Evolutionary conservation across 2,797 vertebrate genomes (phyloP).

Genomic region (Coregonus suidteri): DNA sequence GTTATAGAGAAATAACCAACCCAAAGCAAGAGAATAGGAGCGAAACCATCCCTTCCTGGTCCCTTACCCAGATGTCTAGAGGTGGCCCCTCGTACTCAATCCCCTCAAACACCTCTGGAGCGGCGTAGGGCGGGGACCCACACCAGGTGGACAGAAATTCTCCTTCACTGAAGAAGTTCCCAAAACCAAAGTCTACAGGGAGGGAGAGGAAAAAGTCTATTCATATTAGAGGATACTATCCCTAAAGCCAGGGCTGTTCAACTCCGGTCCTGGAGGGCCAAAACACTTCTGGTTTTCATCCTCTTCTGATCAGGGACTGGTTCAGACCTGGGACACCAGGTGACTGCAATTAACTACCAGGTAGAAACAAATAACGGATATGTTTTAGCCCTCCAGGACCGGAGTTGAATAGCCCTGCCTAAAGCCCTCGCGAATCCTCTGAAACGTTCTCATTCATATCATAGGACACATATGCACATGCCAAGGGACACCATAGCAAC

Average conservation of each 20-base stretch:
- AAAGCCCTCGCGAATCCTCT: background rate
- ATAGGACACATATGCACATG: background rate
- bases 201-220: background rate
- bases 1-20: background rate
- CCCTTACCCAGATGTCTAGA: slow-evolving; percentile 86
- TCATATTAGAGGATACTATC: background rate
- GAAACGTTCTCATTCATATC: background rate
- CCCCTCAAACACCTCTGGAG: slow-evolving; percentile 86
- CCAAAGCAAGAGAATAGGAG: background rate
- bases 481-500: background rate
- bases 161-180: slow-evolving; percentile 84
- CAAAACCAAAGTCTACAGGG: slow-evolving; percentile 85
- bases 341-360: no score
- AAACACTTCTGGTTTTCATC: no score
- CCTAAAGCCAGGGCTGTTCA: no score
- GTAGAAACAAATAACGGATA: no score
- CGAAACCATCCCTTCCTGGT: background rate
- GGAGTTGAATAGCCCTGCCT: no score
- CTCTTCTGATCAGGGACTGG: no score
- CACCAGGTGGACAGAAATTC: slow-evolving; percentile 85
- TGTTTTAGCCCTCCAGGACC: no score
- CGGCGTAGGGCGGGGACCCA: slow-evolving; percentile 86
- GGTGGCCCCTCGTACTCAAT: slow-evolving; percentile 86
- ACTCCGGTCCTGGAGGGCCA: no score
- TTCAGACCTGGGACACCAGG: no score